These are phyloP conservation scores for Ceyx margarethae DNA, from an alignment of 2,113 vertebrate genomes.

Conservation along the genomic window DNA sequence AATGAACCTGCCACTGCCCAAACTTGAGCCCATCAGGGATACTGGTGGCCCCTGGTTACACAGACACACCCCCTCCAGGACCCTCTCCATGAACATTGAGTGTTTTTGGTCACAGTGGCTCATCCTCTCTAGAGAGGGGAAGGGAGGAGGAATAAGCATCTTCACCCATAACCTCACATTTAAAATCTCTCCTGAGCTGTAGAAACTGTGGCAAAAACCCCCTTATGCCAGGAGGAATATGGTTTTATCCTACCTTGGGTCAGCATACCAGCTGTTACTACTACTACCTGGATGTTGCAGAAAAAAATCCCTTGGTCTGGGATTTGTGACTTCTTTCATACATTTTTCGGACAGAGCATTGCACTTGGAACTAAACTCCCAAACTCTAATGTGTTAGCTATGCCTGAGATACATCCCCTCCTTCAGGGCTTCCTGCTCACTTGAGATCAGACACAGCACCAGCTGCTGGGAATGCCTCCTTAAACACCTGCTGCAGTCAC, in stretches of 20 bases:
- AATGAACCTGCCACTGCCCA: background rate
- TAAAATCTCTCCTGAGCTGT: background rate
- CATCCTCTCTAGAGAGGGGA: background rate
- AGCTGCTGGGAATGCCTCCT: background rate
- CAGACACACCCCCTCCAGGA: background rate
- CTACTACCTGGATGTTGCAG: background rate
- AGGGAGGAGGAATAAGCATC: background rate
- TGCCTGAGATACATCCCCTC: accelerated
- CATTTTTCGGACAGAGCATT: background rate
- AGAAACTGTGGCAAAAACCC: background rate
- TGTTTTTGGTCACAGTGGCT: background rate
- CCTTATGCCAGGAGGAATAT: background rate
- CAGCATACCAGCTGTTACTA: background rate
- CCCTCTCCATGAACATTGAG: accelerated
- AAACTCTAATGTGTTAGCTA: background rate
- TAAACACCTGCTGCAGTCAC: background rate
- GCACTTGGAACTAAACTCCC: background rate
- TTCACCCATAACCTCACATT: background rate
- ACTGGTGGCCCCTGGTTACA: background rate
- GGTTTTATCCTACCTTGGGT: background rate
- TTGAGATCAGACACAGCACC: background rate
- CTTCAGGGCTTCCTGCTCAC: background rate
- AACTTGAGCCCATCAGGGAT: background rate
- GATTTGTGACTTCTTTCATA: background rate
- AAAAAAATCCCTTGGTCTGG: background rate